Percentiles rank a stretch among this genome's conserved stretches.
phyloP scores from a whole-genome alignment of 2,797 vertebrate genomes.

The Buphagus erythrorhynchus region DNA sequence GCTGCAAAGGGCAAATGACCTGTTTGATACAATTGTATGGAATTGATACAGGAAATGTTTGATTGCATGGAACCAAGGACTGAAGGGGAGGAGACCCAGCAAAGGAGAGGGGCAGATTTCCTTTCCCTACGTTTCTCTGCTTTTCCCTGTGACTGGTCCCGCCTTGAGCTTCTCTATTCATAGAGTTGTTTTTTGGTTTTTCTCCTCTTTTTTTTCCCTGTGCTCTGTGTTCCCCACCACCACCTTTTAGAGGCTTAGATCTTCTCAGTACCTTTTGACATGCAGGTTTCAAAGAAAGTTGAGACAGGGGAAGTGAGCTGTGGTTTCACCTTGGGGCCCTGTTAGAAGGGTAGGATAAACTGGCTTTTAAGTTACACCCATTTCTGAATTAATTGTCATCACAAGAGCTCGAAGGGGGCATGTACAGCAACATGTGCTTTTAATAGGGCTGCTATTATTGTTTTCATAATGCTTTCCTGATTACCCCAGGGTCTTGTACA shows the following conservation, averaged over 20 bases:
- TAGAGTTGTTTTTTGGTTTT: background rate
- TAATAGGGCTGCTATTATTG: constrained; percentile 13
- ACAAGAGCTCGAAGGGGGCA: background rate
- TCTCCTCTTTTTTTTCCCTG: background rate
- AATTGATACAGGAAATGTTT: fast-evolving
- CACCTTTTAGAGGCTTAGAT: background rate
- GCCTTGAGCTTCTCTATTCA: background rate
- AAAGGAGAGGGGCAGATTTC: background rate
- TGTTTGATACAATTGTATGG: fast-evolving
- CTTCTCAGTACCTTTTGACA: background rate
- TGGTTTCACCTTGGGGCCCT: background rate
- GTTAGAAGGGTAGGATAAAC: background rate
- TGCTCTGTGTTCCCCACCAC: background rate
- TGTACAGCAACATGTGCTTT: background rate
- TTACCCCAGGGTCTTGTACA: background rate
- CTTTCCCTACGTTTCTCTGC: background rate
- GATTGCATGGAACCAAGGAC: background rate
- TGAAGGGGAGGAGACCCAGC: background rate
- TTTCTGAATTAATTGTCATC: background rate
- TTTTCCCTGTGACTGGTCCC: background rate
- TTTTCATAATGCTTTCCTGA: background rate
- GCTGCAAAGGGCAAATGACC: background rate
- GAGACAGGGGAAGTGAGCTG: background rate
- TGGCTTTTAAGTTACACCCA: background rate
- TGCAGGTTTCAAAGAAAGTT: background rate